Percentiles rank a stretch among this genome's conserved stretches.
Conservation (phyloP, 2,797 vertebrate genomes). For the Phrynocephalus guinanensis region DNA sequence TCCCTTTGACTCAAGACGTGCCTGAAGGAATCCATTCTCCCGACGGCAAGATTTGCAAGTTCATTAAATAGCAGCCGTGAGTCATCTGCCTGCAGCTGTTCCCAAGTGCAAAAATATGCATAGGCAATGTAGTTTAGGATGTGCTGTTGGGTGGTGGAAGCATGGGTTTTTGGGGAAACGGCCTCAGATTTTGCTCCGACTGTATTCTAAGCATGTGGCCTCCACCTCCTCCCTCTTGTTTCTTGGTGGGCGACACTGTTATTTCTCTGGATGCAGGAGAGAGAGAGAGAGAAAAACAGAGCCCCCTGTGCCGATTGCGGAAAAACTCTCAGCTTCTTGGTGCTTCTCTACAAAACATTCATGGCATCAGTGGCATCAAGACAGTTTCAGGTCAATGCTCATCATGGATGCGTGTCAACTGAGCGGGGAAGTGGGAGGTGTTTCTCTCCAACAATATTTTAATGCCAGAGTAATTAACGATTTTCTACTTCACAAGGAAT, state of each 20-base stretch:
- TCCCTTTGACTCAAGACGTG: slow-evolving; percentile 41
- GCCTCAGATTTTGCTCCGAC: not conserved
- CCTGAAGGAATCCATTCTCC: slow-evolving; percentile 21
- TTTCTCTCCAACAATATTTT: slow-evolving; percentile 45
- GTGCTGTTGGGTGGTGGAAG: slow-evolving; percentile 28
- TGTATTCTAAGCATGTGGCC: slow-evolving; percentile 30
- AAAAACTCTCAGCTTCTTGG: slow-evolving; percentile 9
- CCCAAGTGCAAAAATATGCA: slow-evolving; percentile 44
- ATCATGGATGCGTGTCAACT: slow-evolving; percentile 17
- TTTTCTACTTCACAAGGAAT: slow-evolving; percentile 12
- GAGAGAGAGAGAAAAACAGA: slow-evolving; percentile 47
- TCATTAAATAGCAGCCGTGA: slow-evolving; percentile 58
- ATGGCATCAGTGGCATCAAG: slow-evolving; percentile 1
- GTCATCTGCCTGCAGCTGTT: slow-evolving; percentile 56
- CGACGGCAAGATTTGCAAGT: slow-evolving; percentile 51
- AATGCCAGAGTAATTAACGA: not conserved
- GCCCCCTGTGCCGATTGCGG: slow-evolving; percentile 42
- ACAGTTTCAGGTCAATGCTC: slow-evolving; percentile 55
- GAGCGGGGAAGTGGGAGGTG: slow-evolving; percentile 51
- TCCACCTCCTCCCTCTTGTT: not conserved
- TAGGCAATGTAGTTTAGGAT: slow-evolving; percentile 54
- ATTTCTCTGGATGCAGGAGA: not conserved
- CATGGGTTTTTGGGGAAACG: slow-evolving; percentile 28
- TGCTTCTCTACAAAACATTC: slow-evolving; percentile 52
- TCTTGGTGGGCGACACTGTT: too few relatives aligned